Base-by-base conservation (phyloP, 2,113 vertebrate genomes). In the Lepus americanus region DNA sequence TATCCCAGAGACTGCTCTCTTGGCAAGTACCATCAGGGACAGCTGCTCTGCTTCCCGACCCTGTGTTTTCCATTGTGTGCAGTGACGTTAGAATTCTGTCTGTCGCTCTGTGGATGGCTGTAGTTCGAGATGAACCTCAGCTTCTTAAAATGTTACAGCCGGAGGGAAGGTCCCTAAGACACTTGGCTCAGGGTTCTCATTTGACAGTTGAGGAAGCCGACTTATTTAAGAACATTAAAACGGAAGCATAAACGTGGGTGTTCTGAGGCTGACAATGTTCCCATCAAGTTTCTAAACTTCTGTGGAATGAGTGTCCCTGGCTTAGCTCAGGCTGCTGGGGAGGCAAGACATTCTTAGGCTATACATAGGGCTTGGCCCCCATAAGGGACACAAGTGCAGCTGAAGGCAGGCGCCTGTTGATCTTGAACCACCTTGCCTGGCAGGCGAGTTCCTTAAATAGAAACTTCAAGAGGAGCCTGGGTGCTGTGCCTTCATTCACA, bases 401-500 rank as follows among this genome's bases (percentile, higher is more conserved):
- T 93, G 76, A 85, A 72, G 87, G 90, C 70, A 59, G 49, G 89
- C 3, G 27, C 12, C 92, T 55, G 39, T 63, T 92, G 79, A 92
- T 93, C 76, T 77, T 59, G 67, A 85, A 76, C 53, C 44, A 77
- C 89, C 95, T 83, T 86, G 91, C 39, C 76, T 83, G 44, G 79
- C 9, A 39, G 92, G 64, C 1, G 1, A 59, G 39, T 93, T 95
- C 95, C 93, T 94, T 92, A 96, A 95, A 91, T 95, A 92, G 92
- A 95, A 33, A n/a, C 91, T 89, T 69, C 53, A 92, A 63, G 20
- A 76, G 82, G 36, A 93, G 74, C 12, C 33, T 85, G 23, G 17
- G 53, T 64, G 27, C 53, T 93, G 39, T 93, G 29, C 78, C 36
- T 92, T 93, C 49, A 87, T 17, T 78, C n/a, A 81, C 53, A 59